These are phyloP conservation scores for Margarornis squamiger DNA, from an alignment of 2,797 vertebrate species.

Conservation along the genomic window DNA sequence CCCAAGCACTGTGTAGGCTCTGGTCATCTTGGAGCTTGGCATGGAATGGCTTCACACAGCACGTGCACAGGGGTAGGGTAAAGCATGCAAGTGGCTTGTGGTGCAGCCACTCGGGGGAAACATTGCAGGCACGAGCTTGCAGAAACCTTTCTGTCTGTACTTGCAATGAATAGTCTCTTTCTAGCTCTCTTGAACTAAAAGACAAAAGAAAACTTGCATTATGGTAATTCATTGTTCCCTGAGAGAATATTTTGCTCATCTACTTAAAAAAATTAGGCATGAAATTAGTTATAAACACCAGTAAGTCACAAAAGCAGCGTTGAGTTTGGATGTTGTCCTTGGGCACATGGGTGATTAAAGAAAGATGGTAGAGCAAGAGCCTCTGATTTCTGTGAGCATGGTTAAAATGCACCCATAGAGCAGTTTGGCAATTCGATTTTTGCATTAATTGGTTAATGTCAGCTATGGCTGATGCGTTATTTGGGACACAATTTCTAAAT, in stretches of 20 bases:
- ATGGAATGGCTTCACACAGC: neutral
- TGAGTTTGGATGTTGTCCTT: neutral
- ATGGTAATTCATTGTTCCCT: neutral
- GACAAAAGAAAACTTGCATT: neutral
- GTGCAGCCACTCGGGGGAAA: neutral
- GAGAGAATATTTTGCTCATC: neutral
- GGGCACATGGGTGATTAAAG: neutral
- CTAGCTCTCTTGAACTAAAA: neutral
- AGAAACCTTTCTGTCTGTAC: neutral
- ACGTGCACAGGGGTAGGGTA: accelerated
- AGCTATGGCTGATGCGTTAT: neutral
- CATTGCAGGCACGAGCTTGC: neutral
- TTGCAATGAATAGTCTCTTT: neutral
- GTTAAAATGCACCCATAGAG: neutral
- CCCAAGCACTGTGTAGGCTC: neutral
- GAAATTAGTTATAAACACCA: neutral
- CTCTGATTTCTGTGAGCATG: neutral
- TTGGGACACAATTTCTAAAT: neutral
- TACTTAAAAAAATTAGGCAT: neutral
- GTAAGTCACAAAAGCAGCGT: neutral
- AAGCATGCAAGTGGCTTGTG: neutral
- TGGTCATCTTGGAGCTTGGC: neutral
- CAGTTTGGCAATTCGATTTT: neutral
- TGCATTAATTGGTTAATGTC: neutral
- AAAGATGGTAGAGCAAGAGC: neutral